A percentile compares a stretch with the other conserved stretches of the same genome.
Evolutionary conservation across 2,888 invertebrate species (phyloP).

Genomic region (Onchidella celtica): DNA sequence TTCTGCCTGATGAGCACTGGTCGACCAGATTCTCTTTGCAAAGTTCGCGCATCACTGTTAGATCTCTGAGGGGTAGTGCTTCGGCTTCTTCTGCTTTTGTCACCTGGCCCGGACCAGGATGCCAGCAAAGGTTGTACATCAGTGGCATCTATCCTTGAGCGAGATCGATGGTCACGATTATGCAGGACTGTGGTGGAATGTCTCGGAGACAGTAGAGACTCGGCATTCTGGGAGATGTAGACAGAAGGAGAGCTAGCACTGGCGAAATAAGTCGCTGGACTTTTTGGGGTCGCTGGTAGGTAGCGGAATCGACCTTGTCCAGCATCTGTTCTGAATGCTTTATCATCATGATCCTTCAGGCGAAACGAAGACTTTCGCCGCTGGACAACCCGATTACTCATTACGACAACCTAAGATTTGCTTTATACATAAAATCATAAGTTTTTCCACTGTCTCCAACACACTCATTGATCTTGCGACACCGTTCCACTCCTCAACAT

Average conservation of each 20-base stretch:
- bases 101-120: not conserved
- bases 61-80: not conserved
- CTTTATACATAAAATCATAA: not conserved
- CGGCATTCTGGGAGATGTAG: not conserved
- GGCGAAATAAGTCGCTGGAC: not conserved
- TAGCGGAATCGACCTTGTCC: not conserved
- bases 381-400: not conserved
- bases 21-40: not conserved
- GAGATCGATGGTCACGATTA: conserved; percentile 5
- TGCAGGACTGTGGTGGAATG: not conserved
- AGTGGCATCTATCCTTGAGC: not conserved
- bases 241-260: not conserved
- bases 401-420: too few species aligned
- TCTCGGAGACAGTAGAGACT: not conserved
- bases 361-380: not conserved
- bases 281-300: not conserved
- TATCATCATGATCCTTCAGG: not conserved
- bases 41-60: not conserved
- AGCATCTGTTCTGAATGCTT: not conserved
- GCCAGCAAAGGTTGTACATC: not conserved
- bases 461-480: too few species aligned
- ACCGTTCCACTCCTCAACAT: too few species aligned
- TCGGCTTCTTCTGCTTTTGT: not conserved
- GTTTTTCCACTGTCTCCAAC: too few species aligned
- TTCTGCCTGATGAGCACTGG: conserved; percentile 25